Evolutionary conservation across 2,113 vertebrate genomes (phyloP).

Genomic region (Paradoxurus hermaphroditus): DNA sequence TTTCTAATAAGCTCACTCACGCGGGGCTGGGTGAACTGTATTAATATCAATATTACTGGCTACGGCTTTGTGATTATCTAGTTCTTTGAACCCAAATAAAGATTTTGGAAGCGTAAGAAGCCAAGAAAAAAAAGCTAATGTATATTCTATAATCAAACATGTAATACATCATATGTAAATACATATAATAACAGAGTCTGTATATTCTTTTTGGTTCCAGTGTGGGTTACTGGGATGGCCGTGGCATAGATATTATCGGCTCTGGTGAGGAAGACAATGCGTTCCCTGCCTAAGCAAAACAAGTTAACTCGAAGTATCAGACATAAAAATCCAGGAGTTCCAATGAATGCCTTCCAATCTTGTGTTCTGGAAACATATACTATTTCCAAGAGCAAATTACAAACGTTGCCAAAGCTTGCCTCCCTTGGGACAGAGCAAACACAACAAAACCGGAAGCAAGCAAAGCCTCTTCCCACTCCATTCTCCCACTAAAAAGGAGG

Average conservation of each 20-base stretch:
- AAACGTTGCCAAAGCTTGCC: not conserved
- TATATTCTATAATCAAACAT: not conserved
- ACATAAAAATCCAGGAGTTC: not conserved
- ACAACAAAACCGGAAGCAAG: not conserved
- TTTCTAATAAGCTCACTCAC: not conserved
- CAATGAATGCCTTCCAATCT: not conserved
- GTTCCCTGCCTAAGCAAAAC: not conserved
- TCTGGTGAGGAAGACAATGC: not conserved
- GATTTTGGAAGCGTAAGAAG: not conserved
- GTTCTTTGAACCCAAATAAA: constrained; percentile 6
- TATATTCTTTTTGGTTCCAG: not conserved
- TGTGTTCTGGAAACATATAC: constrained; percentile 9
- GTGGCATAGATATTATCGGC: not conserved
- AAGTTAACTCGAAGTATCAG: not conserved
- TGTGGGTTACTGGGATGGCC: not conserved
- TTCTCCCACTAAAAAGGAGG: not conserved
- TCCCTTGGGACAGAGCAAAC: not conserved
- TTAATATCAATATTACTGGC: not conserved
- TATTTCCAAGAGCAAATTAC: constrained; percentile 42
- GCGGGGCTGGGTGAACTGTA: not conserved
- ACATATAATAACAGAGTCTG: not conserved
- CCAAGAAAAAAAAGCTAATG: not conserved
- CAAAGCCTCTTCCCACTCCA: not conserved
- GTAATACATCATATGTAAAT: not conserved
- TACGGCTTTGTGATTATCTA: not conserved